Evolutionary conservation across 2,888 invertebrate species (phyloP), one percentile per base, ranked within the genome.

Genomic region (Oasisia sp.): DNA sequence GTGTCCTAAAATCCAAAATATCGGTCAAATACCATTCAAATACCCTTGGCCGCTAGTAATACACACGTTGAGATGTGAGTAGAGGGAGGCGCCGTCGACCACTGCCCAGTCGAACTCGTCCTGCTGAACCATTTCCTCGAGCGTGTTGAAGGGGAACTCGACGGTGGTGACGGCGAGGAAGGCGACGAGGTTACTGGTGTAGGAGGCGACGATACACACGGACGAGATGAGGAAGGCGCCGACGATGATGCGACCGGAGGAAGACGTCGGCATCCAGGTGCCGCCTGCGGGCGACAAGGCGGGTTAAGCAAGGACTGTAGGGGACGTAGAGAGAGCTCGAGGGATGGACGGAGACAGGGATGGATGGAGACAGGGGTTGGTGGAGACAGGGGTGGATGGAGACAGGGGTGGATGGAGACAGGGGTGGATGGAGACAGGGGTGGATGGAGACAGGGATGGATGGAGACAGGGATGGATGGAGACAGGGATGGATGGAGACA

Each of bases 111-210:
- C 94, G 92, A 95, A 94, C 19, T 93, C 92, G 1, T 92, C 92
- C 92, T 94, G 95, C 8, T 93, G 91, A 0, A 94, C 93, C 94
- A 95, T 93, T 56, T 94, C 95, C 8, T 92, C 91, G n/a, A 95
- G 92, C 0, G 94, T 94, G 91, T 95, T 93, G 92, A 95, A 95
- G 0, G 95, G 95, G 4, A 94, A 45, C 91, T 91, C 45, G 14
- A 56, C 56, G 45, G 91, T 91, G 27, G 94, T 94, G 5, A 95
- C 95, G 12, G 95, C 95, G 4, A 95, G 94, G 93, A 95, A 95
- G 32, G 95, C 95, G 44, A 95, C 95, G 9, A 95, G 94, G 92
- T 95, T 95, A 0, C 95, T 95, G 32, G 95, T 94, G 93, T 95
- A 95, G 0, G 95, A 95, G 11, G 95, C 95, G 2, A 94, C 95